Conservation (phyloP, 1,140 invertebrate species). For the Monochamus saltuarius region DNA sequence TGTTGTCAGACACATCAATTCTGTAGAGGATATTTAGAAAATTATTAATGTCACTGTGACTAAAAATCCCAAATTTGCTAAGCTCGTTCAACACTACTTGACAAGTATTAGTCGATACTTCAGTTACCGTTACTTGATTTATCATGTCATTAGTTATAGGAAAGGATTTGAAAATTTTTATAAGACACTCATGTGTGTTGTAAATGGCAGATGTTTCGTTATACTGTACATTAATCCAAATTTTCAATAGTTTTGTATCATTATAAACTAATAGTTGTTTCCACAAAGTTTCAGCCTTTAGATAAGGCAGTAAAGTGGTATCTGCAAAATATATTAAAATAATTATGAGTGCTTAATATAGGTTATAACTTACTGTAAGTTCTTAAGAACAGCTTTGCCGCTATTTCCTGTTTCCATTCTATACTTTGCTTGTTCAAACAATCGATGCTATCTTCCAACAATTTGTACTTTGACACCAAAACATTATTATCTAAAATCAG, state of each 20-base stretch:
- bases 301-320: conserved; percentile 45
- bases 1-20: conserved; percentile 56
- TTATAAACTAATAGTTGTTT: conserved; percentile 55
- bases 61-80: conserved; percentile 57
- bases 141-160: conserved; percentile 62
- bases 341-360: neutral
- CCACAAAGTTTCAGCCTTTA: conserved; percentile 56
- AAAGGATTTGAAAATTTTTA: conserved; percentile 56
- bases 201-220: conserved; percentile 52
- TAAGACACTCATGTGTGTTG: conserved; percentile 52
- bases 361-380: conserved; percentile 54
- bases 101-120: conserved; percentile 14
- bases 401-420: conserved; percentile 57
- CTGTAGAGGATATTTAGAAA: conserved; percentile 57
- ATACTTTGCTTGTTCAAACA: conserved; percentile 51
- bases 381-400: conserved; percentile 57
- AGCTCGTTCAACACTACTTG: conserved; percentile 52
- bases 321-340: neutral
- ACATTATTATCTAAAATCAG: conserved; percentile 54
- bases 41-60: conserved; percentile 55
- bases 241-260: conserved; percentile 54
- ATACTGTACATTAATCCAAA: conserved; percentile 57
- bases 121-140: conserved; percentile 34
- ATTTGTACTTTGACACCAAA: conserved; percentile 26
- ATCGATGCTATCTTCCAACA: conserved; percentile 34